Evolutionary conservation across 2,888 invertebrate species (phyloP), one percentile per base, ranked within the genome.

Genomic region (Plemyria rubiginata): DNA sequence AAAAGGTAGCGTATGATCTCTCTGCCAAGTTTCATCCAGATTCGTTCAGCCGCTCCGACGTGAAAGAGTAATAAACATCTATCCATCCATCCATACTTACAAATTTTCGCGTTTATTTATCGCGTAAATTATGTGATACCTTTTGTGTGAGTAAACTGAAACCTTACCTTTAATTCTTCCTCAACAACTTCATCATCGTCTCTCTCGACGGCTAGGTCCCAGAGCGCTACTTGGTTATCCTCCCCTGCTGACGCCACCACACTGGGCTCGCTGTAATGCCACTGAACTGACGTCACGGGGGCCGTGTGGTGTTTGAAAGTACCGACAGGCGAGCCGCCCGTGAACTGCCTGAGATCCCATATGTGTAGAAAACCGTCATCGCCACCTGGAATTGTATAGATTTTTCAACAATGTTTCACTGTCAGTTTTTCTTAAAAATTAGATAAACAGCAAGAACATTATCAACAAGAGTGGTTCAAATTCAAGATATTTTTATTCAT

Each of bases 281-380:
- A 99, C 86, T 99, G 98, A 5, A 99, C 96, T 0, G 99, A 98
- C 0, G 98, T 99, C 58, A 99, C 95, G 2, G 99, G 97, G 49
- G 95, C 96, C 3, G 96, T 96, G 86, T 99, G 99, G 83, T 99
- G 98, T 84, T 99, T 99, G 84, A 99, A 99, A 38, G 96, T 95
- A 0, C 98, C 99, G 4, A 99, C 96, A 5, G 99, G 96, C 51
- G 94, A 95, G 88, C 96, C 94, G 32, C 93, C 94, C 70, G 96
- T 94, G 74, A 99, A 97, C 73, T 96, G 96, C 61, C 99, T 94
- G 64, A 99, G 93, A 85, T 99, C 99, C 99, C 99, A 99, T 56
- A 99, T 95, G 82, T 98, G 97, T 36, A 99, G 90, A 58, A 96
- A 94, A 4, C 98, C 99, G 90, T 99, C 99, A 87, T 99, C 99